Conservation (phyloP, 2,113 vertebrate genomes). For the Charadrius vociferus region DNA sequence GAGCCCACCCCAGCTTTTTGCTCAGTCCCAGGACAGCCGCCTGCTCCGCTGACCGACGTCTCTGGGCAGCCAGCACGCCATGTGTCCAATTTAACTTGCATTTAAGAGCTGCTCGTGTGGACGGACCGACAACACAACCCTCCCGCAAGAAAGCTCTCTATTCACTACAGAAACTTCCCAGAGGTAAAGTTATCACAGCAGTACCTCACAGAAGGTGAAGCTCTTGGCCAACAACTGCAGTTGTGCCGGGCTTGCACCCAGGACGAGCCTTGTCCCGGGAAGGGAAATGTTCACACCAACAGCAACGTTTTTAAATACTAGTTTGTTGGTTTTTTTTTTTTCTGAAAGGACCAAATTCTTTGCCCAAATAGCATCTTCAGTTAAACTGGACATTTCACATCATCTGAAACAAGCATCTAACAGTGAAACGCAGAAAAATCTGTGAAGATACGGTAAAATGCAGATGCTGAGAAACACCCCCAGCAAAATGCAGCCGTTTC, state of each 20-base stretch:
- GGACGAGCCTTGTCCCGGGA: neutral
- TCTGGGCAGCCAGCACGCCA: accelerated
- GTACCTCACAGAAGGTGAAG: neutral
- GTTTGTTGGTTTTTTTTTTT: too few relatives aligned
- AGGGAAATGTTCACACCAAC: neutral
- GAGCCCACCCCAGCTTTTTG: neutral
- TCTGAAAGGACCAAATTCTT: neutral
- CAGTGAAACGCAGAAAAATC: neutral
- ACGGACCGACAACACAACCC: accelerated
- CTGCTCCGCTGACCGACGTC: accelerated
- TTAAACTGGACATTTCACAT: neutral
- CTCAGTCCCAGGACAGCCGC: neutral
- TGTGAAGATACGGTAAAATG: accelerated
- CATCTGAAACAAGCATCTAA: neutral
- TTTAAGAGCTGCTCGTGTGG: neutral
- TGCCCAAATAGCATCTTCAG: neutral
- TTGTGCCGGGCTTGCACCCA: accelerated
- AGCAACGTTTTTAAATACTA: neutral
- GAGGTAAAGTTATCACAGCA: neutral
- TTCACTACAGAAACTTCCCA: neutral
- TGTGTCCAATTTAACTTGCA: neutral
- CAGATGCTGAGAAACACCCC: neutral
- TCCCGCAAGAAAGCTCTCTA: neutral
- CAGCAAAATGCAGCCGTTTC: neutral
- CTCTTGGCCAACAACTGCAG: neutral